Base-by-base conservation (phyloP, 2,113 vertebrate genomes). In the Notiomystis cincta region DNA sequence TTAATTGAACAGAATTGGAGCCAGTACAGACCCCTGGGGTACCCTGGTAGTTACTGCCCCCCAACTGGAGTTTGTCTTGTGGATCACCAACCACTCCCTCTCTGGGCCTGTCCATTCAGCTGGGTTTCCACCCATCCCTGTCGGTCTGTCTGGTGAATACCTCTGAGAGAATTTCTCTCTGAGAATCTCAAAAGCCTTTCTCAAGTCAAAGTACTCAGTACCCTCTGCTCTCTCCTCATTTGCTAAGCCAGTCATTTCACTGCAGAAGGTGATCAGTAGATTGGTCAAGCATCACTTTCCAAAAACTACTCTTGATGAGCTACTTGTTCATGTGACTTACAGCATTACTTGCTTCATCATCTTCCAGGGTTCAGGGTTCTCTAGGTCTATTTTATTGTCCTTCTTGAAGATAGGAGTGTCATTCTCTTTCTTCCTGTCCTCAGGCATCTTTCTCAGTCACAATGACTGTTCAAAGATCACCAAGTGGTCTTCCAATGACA, bases 51-150 rank as follows among this genome's bases (percentile, higher is more conserved):
- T 45, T 33, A 12, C n/a, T 69, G 27, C 7, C 7, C 28, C 70
- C 28, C 25, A 30, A 11, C 17, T 35, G 21, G 56, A 44, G 15
- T 60, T 80, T 53, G 35, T 70, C 21, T 15, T 65, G 60, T 0
- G 1, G 16, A 13, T 53, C 27, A 80, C 33, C 30, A 51, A 9
- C 12, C 12, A 77, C 17, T 10, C 6, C 14, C 2, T 54, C 35
- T 78, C 78, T 57, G 40, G 15, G 15, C 27, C 25, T 61, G 20
- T 37, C 16, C 45, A 15, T 51, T 62, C 42, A 19, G 18, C 1
- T 57, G 15, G 4, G 56, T 79, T 83, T 62, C 38, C 17, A 15
- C n/a, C 20, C 0, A 0, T 42, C 0, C 0, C 4, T 15, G 2
- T 58, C 30, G 50, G 19, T 9, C 37, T 30, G 30, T n/a, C 40